Conservation (phyloP, 2,797 vertebrate species). For the Neosilurus mollespiculum region DNA sequence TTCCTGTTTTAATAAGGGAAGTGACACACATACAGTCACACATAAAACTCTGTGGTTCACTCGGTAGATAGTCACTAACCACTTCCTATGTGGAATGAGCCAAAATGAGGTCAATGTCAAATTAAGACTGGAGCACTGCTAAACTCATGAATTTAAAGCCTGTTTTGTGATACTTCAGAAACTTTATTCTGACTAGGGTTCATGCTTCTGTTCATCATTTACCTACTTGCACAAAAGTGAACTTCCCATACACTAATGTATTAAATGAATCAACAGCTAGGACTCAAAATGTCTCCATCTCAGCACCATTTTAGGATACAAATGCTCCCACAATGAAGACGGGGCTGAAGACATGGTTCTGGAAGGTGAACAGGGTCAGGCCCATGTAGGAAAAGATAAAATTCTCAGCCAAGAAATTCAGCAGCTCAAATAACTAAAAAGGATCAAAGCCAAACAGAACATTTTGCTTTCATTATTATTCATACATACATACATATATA, state of each 20-base stretch:
- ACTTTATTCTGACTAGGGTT: neutral
- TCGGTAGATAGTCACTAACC: neutral
- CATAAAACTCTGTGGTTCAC: neutral
- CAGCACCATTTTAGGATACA: constrained; percentile 79
- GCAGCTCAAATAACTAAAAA: constrained; percentile 91
- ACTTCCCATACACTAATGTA: neutral
- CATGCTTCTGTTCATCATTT: no score
- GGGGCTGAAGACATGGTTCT: constrained; percentile 92
- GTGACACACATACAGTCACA: neutral
- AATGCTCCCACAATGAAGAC: constrained; percentile 93
- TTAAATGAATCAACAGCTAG: neutral
- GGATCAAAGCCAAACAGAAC: neutral
- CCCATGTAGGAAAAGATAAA: constrained; percentile 99
- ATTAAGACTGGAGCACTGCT: neutral
- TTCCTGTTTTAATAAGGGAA: constrained; percentile 2
- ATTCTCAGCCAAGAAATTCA: constrained; percentile 98
- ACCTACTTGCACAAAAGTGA: neutral
- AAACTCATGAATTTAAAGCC: neutral
- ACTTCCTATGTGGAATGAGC: constrained; percentile 12
- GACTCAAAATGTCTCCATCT: neutral
- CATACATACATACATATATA: no score
- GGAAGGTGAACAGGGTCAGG: constrained; percentile 93
- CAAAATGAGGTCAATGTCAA: constrained; percentile 10
- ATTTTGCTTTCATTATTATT: neutral
- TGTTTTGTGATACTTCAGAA: neutral